Evolutionary conservation across 2,888 invertebrate species (phyloP).

Genomic region (Melipona beecheii): DNA sequence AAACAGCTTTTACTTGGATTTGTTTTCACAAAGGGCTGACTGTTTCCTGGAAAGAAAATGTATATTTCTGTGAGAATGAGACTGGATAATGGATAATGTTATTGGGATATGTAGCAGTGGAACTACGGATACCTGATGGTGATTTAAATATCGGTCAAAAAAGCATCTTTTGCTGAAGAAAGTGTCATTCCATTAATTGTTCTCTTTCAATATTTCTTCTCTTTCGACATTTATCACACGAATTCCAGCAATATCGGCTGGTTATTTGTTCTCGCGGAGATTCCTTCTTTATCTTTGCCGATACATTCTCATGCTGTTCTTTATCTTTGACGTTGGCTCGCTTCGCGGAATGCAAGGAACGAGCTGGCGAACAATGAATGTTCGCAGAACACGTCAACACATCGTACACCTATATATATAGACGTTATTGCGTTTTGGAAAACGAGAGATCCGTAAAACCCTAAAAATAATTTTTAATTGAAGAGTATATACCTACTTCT

Average conservation of each 20-base stretch:
- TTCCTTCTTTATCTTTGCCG: background rate
- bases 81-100: background rate
- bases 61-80: background rate
- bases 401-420: background rate
- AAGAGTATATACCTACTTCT: background rate
- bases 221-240: background rate
- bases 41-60: background rate
- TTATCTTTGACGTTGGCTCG: background rate
- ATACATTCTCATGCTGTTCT: background rate
- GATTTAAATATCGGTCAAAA: background rate
- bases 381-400: background rate
- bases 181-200: background rate
- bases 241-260: slow-evolving; percentile 10
- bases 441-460: no score
- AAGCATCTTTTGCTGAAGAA: background rate
- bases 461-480: background rate
- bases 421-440: background rate
- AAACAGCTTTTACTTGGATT: background rate
- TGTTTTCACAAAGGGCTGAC: background rate
- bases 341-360: background rate
- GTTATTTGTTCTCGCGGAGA: background rate
- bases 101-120: background rate
- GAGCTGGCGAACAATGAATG: background rate
- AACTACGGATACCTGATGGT: background rate
- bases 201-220: background rate